phyloP scores from a whole-genome alignment of 2,888 invertebrate genomes.

The Archips xylosteana region DNA sequence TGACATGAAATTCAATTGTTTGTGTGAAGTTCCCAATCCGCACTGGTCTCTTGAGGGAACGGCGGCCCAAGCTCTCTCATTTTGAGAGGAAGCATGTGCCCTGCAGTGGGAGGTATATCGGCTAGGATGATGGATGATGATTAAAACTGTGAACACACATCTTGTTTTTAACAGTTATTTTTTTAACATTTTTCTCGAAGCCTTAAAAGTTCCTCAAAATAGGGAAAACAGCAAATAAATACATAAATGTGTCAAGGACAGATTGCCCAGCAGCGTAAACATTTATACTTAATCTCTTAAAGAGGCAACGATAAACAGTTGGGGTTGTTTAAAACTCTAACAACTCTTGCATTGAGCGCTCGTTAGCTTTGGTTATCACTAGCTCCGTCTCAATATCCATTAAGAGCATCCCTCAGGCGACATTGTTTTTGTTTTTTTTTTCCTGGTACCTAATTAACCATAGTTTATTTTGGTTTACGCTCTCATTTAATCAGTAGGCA shows the following conservation, averaged over 20 bases:
- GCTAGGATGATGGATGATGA: no score
- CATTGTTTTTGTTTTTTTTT: constrained; percentile 20
- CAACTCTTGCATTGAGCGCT: not conserved
- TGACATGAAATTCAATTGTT: no score
- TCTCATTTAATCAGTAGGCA: not conserved
- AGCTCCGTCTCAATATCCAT: constrained; percentile 23
- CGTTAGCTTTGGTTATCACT: not conserved
- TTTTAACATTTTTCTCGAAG: no score
- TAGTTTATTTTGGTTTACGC: not conserved
- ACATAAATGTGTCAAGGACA: constrained; percentile 10
- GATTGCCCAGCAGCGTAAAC: constrained; percentile 7
- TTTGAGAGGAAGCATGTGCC: no score
- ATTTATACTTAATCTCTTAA: constrained; percentile 17
- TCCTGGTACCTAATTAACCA: not conserved
- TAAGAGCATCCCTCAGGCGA: constrained; percentile 16
- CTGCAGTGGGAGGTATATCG: no score
- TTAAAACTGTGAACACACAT: no score
- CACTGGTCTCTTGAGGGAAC: no score
- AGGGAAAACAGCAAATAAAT: constrained; percentile 10
- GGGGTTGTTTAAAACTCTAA: constrained; percentile 9
- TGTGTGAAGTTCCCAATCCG: no score
- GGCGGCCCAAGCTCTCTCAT: no score
- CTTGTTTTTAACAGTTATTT: no score
- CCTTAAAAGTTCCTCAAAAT: not conserved
- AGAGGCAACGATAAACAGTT: constrained; percentile 8